Percentiles rank a stretch among this genome's conserved stretches.
phyloP scores from a whole-genome alignment of 1,140 invertebrate genomes.

The Asbolus verrucosus region DNA sequence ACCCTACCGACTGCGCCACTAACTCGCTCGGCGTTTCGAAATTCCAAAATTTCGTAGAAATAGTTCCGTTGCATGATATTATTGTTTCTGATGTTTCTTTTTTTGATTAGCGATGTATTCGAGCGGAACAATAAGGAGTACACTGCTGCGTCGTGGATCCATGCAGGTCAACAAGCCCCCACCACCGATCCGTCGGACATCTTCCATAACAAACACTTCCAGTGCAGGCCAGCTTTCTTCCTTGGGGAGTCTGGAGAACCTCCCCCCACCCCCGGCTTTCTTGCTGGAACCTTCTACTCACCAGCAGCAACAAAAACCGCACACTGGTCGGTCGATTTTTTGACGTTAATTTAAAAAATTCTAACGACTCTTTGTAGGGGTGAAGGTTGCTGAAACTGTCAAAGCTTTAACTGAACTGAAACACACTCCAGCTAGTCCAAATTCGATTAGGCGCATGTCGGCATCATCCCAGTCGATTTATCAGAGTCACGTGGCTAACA shows the following conservation, averaged over 20 bases:
- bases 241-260: constrained; percentile 70
- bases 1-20: no score
- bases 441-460: constrained; percentile 74
- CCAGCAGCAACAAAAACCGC: constrained; percentile 46
- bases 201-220: constrained; percentile 77
- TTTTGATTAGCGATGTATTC: constrained; percentile 62
- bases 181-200: constrained; percentile 87
- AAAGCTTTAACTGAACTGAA: constrained; percentile 86
- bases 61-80: no score
- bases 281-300: constrained; percentile 72
- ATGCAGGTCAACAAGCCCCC: constrained; percentile 79
- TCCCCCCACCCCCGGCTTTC: constrained; percentile 88
- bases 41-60: no score
- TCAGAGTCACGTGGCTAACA: constrained; percentile 41
- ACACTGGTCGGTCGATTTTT: constrained; percentile 1
- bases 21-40: no score
- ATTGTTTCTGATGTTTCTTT: no score
- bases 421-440: constrained; percentile 88
- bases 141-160: constrained; percentile 70
- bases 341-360: constrained; percentile 3
- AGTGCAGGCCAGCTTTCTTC: constrained; percentile 48
- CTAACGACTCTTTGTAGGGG: constrained; percentile 56
- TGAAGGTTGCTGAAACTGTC: constrained; percentile 88
- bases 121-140: constrained; percentile 64
- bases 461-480: constrained; percentile 60